Conservation (phyloP, 2,888 invertebrate genomes). For the Epinotia demarniana region DNA sequence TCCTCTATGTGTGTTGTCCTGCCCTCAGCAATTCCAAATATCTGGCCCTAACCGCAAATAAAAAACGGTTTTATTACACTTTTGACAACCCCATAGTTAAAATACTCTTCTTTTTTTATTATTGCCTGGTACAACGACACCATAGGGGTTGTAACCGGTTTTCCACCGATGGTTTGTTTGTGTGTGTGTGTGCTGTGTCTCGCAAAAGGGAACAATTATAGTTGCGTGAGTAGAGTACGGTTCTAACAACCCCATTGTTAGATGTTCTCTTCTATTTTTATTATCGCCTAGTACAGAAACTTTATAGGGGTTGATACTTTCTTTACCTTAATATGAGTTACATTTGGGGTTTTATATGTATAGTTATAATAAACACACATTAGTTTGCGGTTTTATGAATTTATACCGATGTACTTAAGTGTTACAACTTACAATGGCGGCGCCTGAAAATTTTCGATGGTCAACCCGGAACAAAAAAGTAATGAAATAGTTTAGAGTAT, state of each 20-base stretch:
- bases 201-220: background rate
- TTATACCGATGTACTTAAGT: too few species aligned
- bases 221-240: background rate
- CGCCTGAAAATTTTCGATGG: too few species aligned
- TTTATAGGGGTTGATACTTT: slow-evolving; percentile 68
- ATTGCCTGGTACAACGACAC: slow-evolving; percentile 42
- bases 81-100: slow-evolving; percentile 31
- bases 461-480: too few species aligned
- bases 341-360: background rate
- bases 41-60: slow-evolving; percentile 36
- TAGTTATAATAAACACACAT: background rate
- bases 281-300: slow-evolving; percentile 69
- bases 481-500: too few species aligned
- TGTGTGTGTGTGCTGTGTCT: background rate
- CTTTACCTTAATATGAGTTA: background rate
- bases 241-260: slow-evolving; percentile 50
- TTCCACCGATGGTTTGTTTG: slow-evolving; percentile 12
- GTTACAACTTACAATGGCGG: too few species aligned
- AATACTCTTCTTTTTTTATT: slow-evolving; percentile 43
- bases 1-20: slow-evolving; percentile 22
- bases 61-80: slow-evolving; percentile 35
- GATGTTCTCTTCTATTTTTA: slow-evolving; percentile 62
- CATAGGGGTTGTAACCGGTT: slow-evolving; percentile 40
- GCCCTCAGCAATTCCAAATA: slow-evolving; percentile 13
- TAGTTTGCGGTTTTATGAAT: too few species aligned